Evolutionary conservation across 2,888 invertebrate species (phyloP).

Genomic region (Drosophila sordidula): DNA sequence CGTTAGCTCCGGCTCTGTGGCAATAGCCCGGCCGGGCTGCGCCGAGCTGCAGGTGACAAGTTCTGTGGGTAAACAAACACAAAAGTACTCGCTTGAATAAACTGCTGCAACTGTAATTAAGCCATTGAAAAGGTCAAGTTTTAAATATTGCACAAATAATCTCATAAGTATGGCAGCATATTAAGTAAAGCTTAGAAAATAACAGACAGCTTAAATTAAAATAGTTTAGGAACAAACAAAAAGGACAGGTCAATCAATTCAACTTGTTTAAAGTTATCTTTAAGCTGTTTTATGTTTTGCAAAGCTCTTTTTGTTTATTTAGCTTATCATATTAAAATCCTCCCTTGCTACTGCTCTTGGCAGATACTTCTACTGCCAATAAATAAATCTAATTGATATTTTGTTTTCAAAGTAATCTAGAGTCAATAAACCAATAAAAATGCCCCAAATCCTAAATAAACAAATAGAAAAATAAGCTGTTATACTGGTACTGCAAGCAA

Average conservation of each 20-base stretch:
- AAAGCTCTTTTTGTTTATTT: background rate
- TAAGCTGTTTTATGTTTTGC: background rate
- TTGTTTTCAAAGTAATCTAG: background rate
- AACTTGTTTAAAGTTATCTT: background rate
- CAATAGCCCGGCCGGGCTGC: conserved; percentile 20
- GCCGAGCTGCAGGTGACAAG: conserved; percentile 68
- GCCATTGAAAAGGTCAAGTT: conserved; percentile 23
- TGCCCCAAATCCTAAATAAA: conserved; percentile 31
- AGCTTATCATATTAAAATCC: background rate
- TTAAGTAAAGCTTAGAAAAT: background rate
- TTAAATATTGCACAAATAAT: conserved; percentile 1
- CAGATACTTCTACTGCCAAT: background rate
- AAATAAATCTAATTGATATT: conserved; percentile 1
- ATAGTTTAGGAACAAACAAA: too few species aligned
- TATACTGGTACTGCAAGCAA: conserved; percentile 3
- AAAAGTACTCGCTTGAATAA: conserved; percentile 30
- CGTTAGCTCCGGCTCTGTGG: conserved; percentile 47
- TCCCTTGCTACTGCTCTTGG: background rate
- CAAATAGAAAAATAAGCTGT: conserved; percentile 17
- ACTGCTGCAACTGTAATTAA: conserved; percentile 25
- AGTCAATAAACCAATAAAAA: background rate
- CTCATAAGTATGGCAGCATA: background rate
- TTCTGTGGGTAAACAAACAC: conserved; percentile 51
- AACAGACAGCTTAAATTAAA: background rate
- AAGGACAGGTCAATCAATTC: too few species aligned